A percentile compares a stretch with the other conserved stretches of the same genome.
These are phyloP conservation scores for Tragelaphus buxtoni DNA, from an alignment of 2,113 vertebrate species.

Conservation along the genomic window DNA sequence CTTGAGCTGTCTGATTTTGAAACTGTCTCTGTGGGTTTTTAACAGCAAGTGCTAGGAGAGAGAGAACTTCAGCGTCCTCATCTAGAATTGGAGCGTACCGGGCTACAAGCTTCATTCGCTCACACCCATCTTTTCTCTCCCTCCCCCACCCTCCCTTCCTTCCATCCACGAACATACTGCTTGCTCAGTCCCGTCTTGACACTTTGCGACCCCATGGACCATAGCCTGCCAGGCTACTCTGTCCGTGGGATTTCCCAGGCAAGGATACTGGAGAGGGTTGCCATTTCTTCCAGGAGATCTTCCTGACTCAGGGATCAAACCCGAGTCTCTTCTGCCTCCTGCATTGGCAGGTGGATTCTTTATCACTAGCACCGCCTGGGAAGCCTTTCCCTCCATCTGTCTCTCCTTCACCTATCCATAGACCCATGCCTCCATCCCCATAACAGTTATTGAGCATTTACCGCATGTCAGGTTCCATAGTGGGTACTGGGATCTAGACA, in stretches of 20 bases:
- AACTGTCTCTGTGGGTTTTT: background rate
- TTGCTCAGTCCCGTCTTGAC: background rate
- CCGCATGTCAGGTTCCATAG: background rate
- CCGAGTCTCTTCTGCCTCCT: background rate
- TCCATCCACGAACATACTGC: background rate
- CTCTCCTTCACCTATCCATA: no score
- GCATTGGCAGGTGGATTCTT: background rate
- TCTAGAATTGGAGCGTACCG: background rate
- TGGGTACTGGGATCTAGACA: background rate
- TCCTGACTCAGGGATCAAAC: background rate
- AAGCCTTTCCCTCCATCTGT: background rate
- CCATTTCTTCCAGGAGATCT: background rate
- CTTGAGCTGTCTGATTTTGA: background rate
- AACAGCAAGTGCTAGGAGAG: background rate
- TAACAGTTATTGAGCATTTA: background rate
- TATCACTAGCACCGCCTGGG: background rate
- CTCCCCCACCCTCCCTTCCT: fast-evolving
- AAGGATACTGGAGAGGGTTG: background rate
- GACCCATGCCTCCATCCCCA: background rate
- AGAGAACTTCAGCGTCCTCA: background rate
- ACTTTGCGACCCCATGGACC: background rate
- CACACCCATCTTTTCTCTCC: no score
- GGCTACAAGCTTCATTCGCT: background rate
- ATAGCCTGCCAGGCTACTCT: background rate
- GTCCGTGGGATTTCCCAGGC: background rate